These are phyloP conservation scores for Limnephilus auricula DNA, from an alignment of 2,888 invertebrate species.

Conservation along the genomic window DNA sequence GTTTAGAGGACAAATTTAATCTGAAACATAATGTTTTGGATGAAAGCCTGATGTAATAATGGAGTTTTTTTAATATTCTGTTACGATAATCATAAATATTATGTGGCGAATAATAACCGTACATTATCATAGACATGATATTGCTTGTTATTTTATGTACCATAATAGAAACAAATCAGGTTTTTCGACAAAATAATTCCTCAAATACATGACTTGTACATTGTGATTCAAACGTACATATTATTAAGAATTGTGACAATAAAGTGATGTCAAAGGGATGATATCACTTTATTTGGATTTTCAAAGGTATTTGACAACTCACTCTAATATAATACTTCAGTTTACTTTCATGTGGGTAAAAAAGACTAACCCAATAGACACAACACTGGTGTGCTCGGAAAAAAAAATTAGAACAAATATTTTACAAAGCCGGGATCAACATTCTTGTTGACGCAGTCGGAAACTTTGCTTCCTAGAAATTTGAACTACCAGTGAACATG, in stretches of 20 bases:
- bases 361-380: not conserved
- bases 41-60: not conserved
- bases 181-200: too few species aligned
- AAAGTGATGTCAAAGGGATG: not conserved
- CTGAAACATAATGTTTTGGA: not conserved
- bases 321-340: not conserved
- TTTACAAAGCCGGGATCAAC: not conserved
- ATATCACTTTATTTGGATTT: not conserved
- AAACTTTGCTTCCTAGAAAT: too few species aligned
- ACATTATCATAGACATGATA: not conserved
- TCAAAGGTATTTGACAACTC: not conserved
- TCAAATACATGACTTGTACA: not conserved
- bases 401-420: not conserved
- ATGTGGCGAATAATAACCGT: not conserved
- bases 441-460: too few species aligned
- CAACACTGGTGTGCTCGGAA: not conserved
- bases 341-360: not conserved
- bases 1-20: not conserved
- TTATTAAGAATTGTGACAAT: not conserved
- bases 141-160: not conserved
- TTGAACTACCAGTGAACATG: too few species aligned
- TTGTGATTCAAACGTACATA: not conserved
- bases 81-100: not conserved
- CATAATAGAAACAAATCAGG: not conserved
- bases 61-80: not conserved